Base-by-base conservation (phyloP, 2,888 invertebrate species). In the Hypsopygia costalis region DNA sequence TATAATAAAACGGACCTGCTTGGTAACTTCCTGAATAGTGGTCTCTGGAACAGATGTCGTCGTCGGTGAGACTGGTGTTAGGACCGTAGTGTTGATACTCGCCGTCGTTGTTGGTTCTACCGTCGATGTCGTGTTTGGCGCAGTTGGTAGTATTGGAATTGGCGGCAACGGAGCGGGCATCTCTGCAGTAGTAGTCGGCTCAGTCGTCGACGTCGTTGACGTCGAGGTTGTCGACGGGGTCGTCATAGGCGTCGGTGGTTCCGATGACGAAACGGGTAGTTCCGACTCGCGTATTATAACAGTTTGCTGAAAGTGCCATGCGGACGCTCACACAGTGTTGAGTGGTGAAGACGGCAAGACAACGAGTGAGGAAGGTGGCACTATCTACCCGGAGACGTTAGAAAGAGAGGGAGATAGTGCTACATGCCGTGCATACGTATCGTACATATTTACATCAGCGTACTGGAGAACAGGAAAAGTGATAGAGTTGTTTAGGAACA, bases 251-350 rank as follows among this genome's bases (percentile, higher is more conserved):
- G 64, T 55, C 21, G 70, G 58, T 20, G 64, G 62, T 47, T 70
- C 64, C 44, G 81, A 65, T 35, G 80, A 68, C 42, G 81, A 68
- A 54, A 73, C 50, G 57, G 62, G 62, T 9, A 80, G 86, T 40
- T 82, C 81, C 52, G 88, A 82, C 55, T 78, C 82, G 56, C 81
- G 83, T 58, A 88, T 87, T 70, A 83, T 79, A 64, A 88, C 85
- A 48, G 88, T 88, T 73, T 86, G 88, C 88, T 88, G 88, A 87
- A 88, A 86, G 87, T 85, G 86, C 78, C 86, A 86, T 86, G 87
- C 87, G 67, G 75, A 81, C 79, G 76, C 86, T 83, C 85, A 86
- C 87, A 82, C 78, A 69, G 69, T 70, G 83, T 83, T 25, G 81
- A 16, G 16, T 73, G 61, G 70, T 54, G 60, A 50, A 53, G 62